These are phyloP conservation scores for Ophonus ardosiacus DNA, from an alignment of 2,888 invertebrate genomes.

Conservation along the genomic window DNA sequence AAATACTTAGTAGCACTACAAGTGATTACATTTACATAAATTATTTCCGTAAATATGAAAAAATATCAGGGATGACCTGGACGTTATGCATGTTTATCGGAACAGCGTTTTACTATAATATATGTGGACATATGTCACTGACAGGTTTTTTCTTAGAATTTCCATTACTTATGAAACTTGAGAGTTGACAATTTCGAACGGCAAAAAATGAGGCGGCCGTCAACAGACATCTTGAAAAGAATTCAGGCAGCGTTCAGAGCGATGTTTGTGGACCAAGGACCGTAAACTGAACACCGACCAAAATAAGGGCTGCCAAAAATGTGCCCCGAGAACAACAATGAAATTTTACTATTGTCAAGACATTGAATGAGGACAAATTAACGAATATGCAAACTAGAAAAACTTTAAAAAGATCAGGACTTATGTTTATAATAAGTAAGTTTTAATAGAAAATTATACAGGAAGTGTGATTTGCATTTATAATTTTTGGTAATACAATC, in stretches of 20 bases:
- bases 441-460: neutral
- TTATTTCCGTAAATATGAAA: slow-evolving; percentile 2
- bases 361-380: slow-evolving; percentile 13
- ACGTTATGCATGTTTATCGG: slow-evolving; percentile 29
- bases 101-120: slow-evolving; percentile 53
- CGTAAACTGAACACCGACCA: slow-evolving; percentile 9
- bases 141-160: slow-evolving; percentile 63
- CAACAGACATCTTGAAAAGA: slow-evolving; percentile 58
- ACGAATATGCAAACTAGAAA: slow-evolving; percentile 21
- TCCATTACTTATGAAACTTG: slow-evolving; percentile 64
- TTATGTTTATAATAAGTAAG: neutral
- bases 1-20: neutral
- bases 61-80: slow-evolving; percentile 22
- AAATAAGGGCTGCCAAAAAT: slow-evolving; percentile 27
- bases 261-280: slow-evolving; percentile 40
- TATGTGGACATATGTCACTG: slow-evolving; percentile 60
- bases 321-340: slow-evolving; percentile 8
- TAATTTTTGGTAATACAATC: no score
- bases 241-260: slow-evolving; percentile 30
- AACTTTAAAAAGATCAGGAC: neutral
- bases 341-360: neutral
- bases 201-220: slow-evolving; percentile 60
- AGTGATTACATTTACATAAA: slow-evolving; percentile 31
- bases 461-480: neutral
- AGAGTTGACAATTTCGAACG: slow-evolving; percentile 60